Percentiles rank a stretch among this genome's conserved stretches.
phyloP scores from a whole-genome alignment of 1,140 invertebrate genomes.

The Wasmannia auropunctata region DNA sequence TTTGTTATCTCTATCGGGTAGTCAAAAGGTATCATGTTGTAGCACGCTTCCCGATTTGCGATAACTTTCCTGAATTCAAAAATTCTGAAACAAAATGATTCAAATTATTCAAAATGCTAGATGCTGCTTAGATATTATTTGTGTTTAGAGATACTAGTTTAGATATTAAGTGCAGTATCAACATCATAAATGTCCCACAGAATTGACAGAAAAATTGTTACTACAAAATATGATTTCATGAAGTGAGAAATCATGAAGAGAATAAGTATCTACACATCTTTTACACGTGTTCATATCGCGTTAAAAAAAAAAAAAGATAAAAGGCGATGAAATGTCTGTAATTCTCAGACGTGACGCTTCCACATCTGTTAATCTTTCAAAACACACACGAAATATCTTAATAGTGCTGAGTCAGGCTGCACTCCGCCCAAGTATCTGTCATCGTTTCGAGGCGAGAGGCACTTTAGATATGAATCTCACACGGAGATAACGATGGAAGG shows the following conservation, averaged over 20 bases:
- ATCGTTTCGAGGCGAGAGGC: background rate
- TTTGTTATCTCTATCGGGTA: constrained; percentile 96
- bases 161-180: background rate
- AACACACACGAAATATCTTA: background rate
- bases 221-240: background rate
- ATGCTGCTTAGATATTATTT: background rate
- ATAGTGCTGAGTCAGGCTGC: background rate
- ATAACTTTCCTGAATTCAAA: constrained; percentile 96
- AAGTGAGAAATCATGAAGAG: background rate
- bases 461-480: background rate
- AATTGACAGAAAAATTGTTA: background rate
- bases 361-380: background rate
- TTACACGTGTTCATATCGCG: too few relatives aligned
- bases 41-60: constrained; percentile 93
- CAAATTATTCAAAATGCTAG: background rate
- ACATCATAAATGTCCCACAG: background rate
- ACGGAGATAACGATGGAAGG: background rate
- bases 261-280: background rate
- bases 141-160: background rate
- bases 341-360: too few relatives aligned
- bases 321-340: background rate
- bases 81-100: constrained; percentile 87
- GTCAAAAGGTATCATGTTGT: constrained; percentile 91
- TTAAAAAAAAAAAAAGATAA: background rate
- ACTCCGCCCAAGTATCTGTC: background rate